Percentiles rank a stretch among this genome's conserved stretches.
Evolutionary conservation across 2,888 invertebrate species (phyloP).

Genomic region (Callyntrura sp.): DNA sequence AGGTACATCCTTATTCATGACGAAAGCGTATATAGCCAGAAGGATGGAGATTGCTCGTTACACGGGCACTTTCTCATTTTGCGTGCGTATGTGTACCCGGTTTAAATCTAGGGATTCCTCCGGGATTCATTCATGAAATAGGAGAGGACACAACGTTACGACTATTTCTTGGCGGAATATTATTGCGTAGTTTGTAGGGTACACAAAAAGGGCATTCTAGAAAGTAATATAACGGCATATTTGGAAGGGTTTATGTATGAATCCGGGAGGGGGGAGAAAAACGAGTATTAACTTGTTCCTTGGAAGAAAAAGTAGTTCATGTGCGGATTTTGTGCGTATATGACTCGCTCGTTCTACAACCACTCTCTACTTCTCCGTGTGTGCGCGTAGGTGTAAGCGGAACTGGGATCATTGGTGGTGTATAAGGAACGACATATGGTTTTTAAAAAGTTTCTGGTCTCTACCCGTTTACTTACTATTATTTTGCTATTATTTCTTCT

Average conservation of each 20-base stretch:
- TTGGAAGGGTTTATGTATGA: neutral
- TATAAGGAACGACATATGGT: neutral
- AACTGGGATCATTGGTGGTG: too few species aligned
- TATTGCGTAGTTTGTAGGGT: neutral
- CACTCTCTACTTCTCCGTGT: too few species aligned
- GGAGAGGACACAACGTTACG: too few species aligned
- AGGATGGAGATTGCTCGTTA: neutral
- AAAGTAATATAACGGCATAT: neutral
- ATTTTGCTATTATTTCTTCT: neutral
- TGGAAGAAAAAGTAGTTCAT: neutral
- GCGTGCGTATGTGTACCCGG: neutral
- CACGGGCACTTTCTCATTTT: too few species aligned
- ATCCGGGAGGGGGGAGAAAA: neutral
- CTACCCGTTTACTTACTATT: neutral
- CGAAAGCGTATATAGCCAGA: neutral
- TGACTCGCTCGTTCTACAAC: too few species aligned
- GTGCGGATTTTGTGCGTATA: neutral
- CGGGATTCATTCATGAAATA: constrained; percentile 46
- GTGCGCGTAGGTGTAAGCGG: neutral
- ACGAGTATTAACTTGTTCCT: neutral
- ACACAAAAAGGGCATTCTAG: neutral
- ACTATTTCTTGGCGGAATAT: too few species aligned
- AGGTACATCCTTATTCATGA: neutral
- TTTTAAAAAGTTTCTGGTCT: neutral
- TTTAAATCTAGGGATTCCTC: neutral